Conservation (phyloP, 2,888 invertebrate species). For the Petrophora chlorosata region DNA sequence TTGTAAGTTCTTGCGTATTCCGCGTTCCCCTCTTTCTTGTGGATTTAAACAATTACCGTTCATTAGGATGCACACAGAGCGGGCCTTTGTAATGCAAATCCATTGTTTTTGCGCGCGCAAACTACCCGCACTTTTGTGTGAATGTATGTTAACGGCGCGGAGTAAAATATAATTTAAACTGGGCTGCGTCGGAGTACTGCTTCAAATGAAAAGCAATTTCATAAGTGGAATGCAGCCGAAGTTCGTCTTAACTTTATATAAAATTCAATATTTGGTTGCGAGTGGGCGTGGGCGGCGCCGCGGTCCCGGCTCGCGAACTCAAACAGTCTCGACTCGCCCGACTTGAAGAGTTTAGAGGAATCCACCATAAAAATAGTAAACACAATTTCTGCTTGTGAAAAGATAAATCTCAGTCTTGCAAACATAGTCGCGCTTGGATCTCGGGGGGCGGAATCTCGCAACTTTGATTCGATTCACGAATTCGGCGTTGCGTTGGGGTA, state of each 20-base stretch:
- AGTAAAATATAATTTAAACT: slow-evolving; percentile 37
- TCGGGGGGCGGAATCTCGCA: slow-evolving; percentile 58
- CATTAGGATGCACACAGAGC: slow-evolving; percentile 64
- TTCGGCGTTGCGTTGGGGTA: slow-evolving; percentile 53
- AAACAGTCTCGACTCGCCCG: slow-evolving; percentile 47
- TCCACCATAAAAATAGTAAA: slow-evolving; percentile 68
- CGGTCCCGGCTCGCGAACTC: slow-evolving; percentile 40
- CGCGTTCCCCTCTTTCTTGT: slow-evolving; percentile 57
- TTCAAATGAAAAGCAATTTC: slow-evolving; percentile 57
- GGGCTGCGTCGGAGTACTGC: slow-evolving; percentile 17
- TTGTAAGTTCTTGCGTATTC: slow-evolving; percentile 55
- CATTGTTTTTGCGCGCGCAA: slow-evolving; percentile 59
- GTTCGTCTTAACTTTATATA: slow-evolving; percentile 52
- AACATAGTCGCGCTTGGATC: slow-evolving; percentile 50
- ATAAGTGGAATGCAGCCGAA: slow-evolving; percentile 53
- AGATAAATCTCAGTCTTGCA: slow-evolving; percentile 64
- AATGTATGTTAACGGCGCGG: slow-evolving; percentile 32
- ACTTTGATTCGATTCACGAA: slow-evolving; percentile 73
- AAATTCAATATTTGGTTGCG: slow-evolving; percentile 62
- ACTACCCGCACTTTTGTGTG: slow-evolving; percentile 39
- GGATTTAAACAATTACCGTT: slow-evolving; percentile 73
- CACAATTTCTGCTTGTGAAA: slow-evolving; percentile 66
- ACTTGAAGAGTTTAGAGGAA: slow-evolving; percentile 55
- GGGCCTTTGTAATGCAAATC: slow-evolving; percentile 70
- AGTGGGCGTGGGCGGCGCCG: slow-evolving; percentile 28